Evolutionary conservation across 2,888 invertebrate species (phyloP), one percentile per base, ranked within the genome.

Genomic region (Campoletis raptor): DNA sequence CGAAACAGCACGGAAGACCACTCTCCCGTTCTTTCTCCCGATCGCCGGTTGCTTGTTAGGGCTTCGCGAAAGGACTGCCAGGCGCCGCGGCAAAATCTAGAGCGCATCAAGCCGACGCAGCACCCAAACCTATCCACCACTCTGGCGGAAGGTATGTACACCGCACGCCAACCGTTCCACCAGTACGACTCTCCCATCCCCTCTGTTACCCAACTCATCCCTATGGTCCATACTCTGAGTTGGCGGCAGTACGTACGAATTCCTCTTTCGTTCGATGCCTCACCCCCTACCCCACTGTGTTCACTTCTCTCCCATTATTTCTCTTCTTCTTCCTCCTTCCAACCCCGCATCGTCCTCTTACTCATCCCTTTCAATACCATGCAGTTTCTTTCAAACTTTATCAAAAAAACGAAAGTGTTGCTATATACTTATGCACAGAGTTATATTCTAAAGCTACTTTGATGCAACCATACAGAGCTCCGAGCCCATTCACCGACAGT

Each of bases 21-120:
- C 37, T 37, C 30, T 52, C 84, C 61, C 73, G 86, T 72, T 86
- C 78, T 81, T 70, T n/a, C 83, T 84, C 83, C 72, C 83, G 67
- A 76, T 83, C 87, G 89, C 89, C 91, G 90, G 91, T 89, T 92
- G 88, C 93, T 92, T 91, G 92, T 90, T 90, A 90, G 93, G 89
- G 90, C 91, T 92, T 92, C 93, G 92, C 91, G 92, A 90, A 91
- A 91, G 91, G 92, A 94, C 94, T 94, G 93, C 89, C 92, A 91
- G 90, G 89, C 90, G 90, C 91, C 92, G 92, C 92, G 91, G 91
- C 90, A 89, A 92, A 92, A 91, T 89, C 92, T 89, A 90, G 89
- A 85, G 94, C 94, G 94, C 94, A 94, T 88, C 92, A 89, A 90
- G 87, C 90, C 91, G 91, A 93, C 93, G 93, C 94, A 94, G 90